Base-by-base conservation (phyloP, 92 coral and sea anemone species). In the Desmophyllum pertusum region DNA sequence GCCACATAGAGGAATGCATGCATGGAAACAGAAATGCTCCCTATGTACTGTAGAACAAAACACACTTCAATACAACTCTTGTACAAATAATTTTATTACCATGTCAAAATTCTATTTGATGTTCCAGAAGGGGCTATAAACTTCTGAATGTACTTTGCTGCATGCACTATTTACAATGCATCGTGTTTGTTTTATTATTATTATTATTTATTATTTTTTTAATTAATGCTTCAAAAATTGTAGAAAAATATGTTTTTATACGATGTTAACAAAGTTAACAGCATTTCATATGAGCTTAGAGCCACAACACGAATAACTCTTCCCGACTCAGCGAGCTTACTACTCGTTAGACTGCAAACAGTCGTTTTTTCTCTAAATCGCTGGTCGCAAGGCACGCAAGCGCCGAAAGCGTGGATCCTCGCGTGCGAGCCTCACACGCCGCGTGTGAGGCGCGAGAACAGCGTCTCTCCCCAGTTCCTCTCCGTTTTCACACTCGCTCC, bases 241-340 rank as follows among this genome's bases (percentile, higher is more conserved):
- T 80, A 35, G 50, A 80, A 67, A n/a, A 80, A 80, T 80, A 68
- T 23, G 57, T 40, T 68, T 30, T 5, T 78, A 46, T n/a, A 21
- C 15, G 10, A 10, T 39, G 14, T 78, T 46, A 61, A 17, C 41
- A 61, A 40, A n/a, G 71, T 62, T 38, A n/a, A 41, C 41, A 30
- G 45, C 52, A 13, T 52, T 61, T 67, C 1, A 15, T 67, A 35
- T 15, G 17, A 67, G 41, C 73, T 36, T 19, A 21, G 40, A 33
- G 40, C 40, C 38, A 37, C 63, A 29, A 4, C 19, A 1, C 18
- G 1, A 10, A 50, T 6, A 50, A 48, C 21, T 53, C 21, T 76
- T n/a, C n/a, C n/a, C 10, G 69, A 61, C 39, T n/a, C 65, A 1
- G 41, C 37, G 72, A 27, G 53, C n/a, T n/a, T n/a, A n/a, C n/a